Percentiles rank a stretch among this genome's conserved stretches.
These are phyloP conservation scores for Ceratina calcarata DNA, from an alignment of 1,140 invertebrate species.

Conservation along the genomic window DNA sequence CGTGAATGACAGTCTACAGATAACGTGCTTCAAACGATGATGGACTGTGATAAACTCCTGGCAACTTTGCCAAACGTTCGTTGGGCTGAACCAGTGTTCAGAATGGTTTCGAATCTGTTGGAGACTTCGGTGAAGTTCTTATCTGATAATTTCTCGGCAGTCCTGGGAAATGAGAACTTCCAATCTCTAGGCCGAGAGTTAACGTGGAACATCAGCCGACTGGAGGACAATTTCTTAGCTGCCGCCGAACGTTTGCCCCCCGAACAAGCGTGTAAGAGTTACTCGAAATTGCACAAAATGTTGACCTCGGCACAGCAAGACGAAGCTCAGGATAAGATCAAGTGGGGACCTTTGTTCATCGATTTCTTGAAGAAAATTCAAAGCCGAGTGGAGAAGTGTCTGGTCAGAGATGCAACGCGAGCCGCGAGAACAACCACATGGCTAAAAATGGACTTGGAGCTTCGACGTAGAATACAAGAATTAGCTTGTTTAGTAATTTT, in stretches of 20 bases:
- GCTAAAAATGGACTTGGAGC: slow-evolving; percentile 83
- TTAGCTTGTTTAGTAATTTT: slow-evolving; percentile 82
- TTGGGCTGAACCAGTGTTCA: slow-evolving; percentile 87
- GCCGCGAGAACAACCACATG: slow-evolving; percentile 84
- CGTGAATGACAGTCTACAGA: slow-evolving; percentile 80
- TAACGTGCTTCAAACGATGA: slow-evolving; percentile 84
- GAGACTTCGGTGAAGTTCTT: slow-evolving; percentile 85
- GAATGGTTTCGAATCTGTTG: slow-evolving; percentile 84
- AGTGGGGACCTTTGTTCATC: slow-evolving; percentile 78
- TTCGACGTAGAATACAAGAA: slow-evolving; percentile 83
- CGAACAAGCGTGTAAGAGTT: slow-evolving; percentile 87
- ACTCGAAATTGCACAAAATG: slow-evolving; percentile 80
- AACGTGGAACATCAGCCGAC: slow-evolving; percentile 84
- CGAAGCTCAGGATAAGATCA: slow-evolving; percentile 70
- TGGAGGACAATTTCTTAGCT: slow-evolving; percentile 85
- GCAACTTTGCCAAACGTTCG: slow-evolving; percentile 85
- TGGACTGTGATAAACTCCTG: slow-evolving; percentile 86
- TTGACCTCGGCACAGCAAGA: slow-evolving; percentile 65
- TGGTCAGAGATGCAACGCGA: slow-evolving; percentile 83
- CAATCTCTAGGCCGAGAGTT: slow-evolving; percentile 84
- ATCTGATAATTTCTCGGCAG: slow-evolving; percentile 84
- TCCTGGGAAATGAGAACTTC: slow-evolving; percentile 85
- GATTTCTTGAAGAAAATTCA: slow-evolving; percentile 78
- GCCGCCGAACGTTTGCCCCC: slow-evolving; percentile 84
- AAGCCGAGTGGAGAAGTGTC: slow-evolving; percentile 83